Conservation (phyloP, 2,888 invertebrate genomes). For the Zygothrica quintamaculata region DNA sequence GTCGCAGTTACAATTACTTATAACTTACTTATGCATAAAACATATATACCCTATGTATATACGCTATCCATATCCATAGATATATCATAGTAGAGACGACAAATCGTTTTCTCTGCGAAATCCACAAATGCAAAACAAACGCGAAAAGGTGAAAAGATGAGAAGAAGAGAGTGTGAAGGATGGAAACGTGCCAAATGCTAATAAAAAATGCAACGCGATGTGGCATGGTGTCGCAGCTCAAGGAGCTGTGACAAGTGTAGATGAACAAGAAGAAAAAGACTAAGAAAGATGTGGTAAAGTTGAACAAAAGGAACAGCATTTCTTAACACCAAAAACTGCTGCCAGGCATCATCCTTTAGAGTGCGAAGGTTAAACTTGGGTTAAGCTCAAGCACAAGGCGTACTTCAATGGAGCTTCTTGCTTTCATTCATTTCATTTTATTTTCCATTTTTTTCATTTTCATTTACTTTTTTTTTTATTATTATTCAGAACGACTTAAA, state of each 20-base stretch:
- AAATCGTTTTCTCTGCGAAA: slow-evolving; percentile 13
- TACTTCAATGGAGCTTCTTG: slow-evolving; percentile 65
- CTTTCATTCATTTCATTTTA: no score
- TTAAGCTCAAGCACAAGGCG: slow-evolving; percentile 42
- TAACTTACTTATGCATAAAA: no score
- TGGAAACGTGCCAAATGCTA: slow-evolving; percentile 66
- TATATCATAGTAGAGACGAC: slow-evolving; percentile 9
- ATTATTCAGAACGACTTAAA: slow-evolving; percentile 40
- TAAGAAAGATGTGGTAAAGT: no score
- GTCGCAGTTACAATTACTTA: no score
- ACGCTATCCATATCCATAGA: neutral
- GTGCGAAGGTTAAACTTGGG: slow-evolving; percentile 49
- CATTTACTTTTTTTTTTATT: no score
- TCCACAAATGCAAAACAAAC: slow-evolving; percentile 24
- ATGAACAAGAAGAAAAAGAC: neutral
- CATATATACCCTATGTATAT: slow-evolving; percentile 6
- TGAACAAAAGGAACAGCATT: neutral
- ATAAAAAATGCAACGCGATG: slow-evolving; percentile 67
- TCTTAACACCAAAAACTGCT: slow-evolving; percentile 11
- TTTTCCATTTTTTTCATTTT: no score
- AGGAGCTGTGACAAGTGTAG: slow-evolving; percentile 3
- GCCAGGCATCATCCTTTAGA: slow-evolving; percentile 31
- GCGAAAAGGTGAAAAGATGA: slow-evolving; percentile 17
- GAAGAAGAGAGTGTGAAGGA: no score
- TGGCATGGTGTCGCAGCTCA: slow-evolving; percentile 41